Evolutionary conservation across 1,140 invertebrate genomes (phyloP).

Genomic region (Pseudachorutes palmiensis): DNA sequence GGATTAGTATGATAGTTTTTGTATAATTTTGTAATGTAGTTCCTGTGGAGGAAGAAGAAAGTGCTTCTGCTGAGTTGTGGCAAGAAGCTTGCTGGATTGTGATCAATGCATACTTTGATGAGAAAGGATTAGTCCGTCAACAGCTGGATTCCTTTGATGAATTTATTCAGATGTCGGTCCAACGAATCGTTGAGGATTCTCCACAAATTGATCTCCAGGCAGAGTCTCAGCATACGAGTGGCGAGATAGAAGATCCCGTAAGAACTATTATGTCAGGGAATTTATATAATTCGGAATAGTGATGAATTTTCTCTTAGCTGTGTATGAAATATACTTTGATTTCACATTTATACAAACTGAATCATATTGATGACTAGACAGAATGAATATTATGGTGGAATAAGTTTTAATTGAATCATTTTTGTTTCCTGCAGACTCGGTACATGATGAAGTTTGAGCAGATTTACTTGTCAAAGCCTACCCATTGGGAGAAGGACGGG

Average conservation of each 20-base stretch:
- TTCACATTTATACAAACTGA: constrained; percentile 1
- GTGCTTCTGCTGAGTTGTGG: constrained; percentile 91
- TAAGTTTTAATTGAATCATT: too few species aligned
- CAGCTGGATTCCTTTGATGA: constrained; percentile 99
- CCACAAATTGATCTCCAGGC: constrained; percentile 94
- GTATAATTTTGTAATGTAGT: constrained; percentile 40
- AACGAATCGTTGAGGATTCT: constrained; percentile 96
- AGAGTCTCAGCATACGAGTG: constrained; percentile 88
- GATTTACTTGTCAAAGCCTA: constrained; percentile 97
- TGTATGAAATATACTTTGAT: constrained; percentile 1
- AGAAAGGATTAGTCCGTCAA: constrained; percentile 96
- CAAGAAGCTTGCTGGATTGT: constrained; percentile 99
- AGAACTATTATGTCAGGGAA: constrained; percentile 35
- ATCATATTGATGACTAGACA: background rate
- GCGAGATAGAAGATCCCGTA: constrained; percentile 83
- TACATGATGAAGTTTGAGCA: constrained; percentile 96
- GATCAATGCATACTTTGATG: constrained; percentile 98
- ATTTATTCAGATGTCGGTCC: constrained; percentile 99
- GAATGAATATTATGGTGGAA: too few species aligned
- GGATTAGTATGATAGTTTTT: too few species aligned
- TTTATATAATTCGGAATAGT: constrained; percentile 4
- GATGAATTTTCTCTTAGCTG: constrained; percentile 9
- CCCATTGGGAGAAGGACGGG: constrained; percentile 99
- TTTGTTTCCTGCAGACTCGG: constrained; percentile 53
- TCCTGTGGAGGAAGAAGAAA: constrained; percentile 71